Conservation (phyloP, 2,888 invertebrate genomes). For the Corbicula japonica region DNA sequence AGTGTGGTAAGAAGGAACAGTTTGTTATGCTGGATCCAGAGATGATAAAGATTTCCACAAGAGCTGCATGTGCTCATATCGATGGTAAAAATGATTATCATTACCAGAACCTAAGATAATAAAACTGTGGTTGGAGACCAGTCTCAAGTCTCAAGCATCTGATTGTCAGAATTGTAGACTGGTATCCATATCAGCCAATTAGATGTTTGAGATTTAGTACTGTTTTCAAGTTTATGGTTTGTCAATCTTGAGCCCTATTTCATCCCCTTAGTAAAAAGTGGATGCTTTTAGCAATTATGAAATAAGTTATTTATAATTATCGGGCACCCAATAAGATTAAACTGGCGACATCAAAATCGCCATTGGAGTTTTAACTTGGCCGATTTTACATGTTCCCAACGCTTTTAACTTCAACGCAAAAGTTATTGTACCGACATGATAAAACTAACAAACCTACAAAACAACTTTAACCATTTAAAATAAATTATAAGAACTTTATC, state of each 20-base stretch:
- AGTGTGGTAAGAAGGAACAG: slow-evolving; percentile 12
- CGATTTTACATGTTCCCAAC: no score
- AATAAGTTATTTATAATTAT: no score
- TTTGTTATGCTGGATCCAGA: slow-evolving; percentile 24
- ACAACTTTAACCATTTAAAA: no score
- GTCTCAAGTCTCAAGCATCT: no score
- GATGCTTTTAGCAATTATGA: no score
- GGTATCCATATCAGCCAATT: not conserved
- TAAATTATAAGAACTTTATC: no score
- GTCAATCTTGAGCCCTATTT: not conserved
- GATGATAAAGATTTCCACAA: slow-evolving; percentile 17
- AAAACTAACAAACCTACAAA: no score
- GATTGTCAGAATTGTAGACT: not conserved
- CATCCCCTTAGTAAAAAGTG: not conserved
- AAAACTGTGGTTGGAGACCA: not conserved
- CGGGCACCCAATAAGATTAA: no score
- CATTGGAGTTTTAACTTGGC: no score
- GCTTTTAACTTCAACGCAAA: no score
- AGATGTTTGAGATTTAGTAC: not conserved
- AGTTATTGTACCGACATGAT: no score
- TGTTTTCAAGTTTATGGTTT: not conserved
- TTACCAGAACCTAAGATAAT: not conserved
- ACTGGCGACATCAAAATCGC: no score
- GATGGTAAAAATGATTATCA: not conserved
- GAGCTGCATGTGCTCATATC: slow-evolving; percentile 14